phyloP scores from a whole-genome alignment of 2,888 invertebrate species.

The Tetragonisca angustula region DNA sequence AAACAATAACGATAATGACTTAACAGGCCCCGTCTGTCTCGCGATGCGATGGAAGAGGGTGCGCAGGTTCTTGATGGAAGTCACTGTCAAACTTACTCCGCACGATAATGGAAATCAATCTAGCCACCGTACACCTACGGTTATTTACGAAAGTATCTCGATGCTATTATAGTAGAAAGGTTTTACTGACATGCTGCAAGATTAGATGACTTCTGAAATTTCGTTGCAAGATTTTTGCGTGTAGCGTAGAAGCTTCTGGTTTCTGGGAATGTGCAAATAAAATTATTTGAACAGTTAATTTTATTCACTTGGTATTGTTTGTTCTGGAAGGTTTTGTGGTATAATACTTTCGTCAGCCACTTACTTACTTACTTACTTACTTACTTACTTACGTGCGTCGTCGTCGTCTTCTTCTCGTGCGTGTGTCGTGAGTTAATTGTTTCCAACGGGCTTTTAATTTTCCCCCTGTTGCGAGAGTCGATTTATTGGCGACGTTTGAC shows the following conservation, averaged over 20 bases:
- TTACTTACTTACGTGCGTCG: background rate
- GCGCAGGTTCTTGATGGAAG: slow-evolving; percentile 52
- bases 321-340: background rate
- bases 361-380: background rate
- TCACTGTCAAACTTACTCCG: slow-evolving; percentile 45
- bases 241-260: no score
- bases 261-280: no score
- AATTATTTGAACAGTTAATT: no score
- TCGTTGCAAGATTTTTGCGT: no score
- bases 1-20: slow-evolving; percentile 77
- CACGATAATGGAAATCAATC: slow-evolving; percentile 67
- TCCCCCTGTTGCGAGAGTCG: background rate
- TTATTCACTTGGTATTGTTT: no score
- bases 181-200: background rate
- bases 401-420: background rate
- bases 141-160: no score
- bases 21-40: slow-evolving; percentile 72
- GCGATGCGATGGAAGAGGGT: slow-evolving; percentile 32
- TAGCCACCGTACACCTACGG: slow-evolving; percentile 15
- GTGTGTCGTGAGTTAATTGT: slow-evolving; percentile 13
- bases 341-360: background rate
- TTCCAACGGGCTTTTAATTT: slow-evolving; percentile 5
- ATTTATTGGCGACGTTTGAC: slow-evolving; percentile 5
- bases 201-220: background rate
- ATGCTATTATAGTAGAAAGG: background rate